These are phyloP conservation scores for Chromobotia macracanthus DNA, from an alignment of 2,797 vertebrate genomes.

Conservation along the genomic window DNA sequence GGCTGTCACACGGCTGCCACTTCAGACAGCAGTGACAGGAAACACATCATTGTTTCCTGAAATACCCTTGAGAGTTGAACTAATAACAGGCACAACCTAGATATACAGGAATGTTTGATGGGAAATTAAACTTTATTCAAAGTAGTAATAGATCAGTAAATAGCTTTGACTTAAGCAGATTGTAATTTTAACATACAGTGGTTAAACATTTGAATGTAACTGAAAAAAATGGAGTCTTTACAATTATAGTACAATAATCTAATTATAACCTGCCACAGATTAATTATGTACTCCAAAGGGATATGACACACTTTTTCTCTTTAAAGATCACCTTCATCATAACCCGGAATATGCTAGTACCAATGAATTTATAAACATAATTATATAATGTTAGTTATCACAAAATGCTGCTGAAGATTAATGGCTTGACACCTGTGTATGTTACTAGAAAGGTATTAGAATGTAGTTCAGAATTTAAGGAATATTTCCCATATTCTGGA, in stretches of 20 bases:
- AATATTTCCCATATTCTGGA: conserved; percentile 3
- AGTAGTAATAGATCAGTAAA: neutral
- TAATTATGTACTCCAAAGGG: neutral
- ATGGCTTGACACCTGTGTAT: neutral
- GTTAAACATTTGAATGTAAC: neutral
- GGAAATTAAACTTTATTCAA: conserved; percentile 16
- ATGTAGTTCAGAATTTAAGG: neutral
- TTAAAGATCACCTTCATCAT: neutral
- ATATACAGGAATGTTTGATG: neutral
- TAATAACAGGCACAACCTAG: conserved; percentile 13
- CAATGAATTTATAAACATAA: neutral
- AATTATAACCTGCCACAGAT: neutral
- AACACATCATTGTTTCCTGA: conserved; percentile 26
- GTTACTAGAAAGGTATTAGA: neutral
- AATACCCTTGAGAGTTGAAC: conserved; percentile 9
- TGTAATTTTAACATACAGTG: neutral
- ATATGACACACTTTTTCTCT: neutral
- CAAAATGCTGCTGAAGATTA: neutral
- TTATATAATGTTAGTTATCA: neutral
- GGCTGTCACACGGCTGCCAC: conserved; percentile 27
- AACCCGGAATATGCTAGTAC: neutral
- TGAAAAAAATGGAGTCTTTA: neutral
- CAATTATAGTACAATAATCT: neutral
- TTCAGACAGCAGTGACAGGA: conserved; percentile 13
- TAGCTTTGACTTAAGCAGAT: neutral